Base-by-base conservation (phyloP, 2,888 invertebrate genomes). In the Ichneumon xanthorius region DNA sequence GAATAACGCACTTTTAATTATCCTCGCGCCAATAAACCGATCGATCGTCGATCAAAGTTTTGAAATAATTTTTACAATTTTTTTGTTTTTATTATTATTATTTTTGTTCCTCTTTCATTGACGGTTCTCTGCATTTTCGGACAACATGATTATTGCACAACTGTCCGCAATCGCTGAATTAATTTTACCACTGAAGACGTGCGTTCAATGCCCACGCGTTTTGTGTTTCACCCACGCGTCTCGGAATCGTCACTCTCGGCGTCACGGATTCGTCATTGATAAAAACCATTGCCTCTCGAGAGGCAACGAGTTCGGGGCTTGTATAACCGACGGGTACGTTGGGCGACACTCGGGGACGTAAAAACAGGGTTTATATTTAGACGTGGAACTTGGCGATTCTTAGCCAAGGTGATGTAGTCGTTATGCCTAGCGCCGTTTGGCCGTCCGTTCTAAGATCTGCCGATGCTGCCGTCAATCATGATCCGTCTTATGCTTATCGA, bases 291-390 rank as follows among this genome's bases (percentile, higher is more conserved):
- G 63, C 63, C 16, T 6, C 14, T 33, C 1, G 30, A 26, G 61
- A 26, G 16, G 63, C 30, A 63, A 63, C 30, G 30, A 63, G 26
- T 30, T 63, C n/a, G 33, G 16, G 7, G 33, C 33, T 63, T 19
- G 6, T 63, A 63, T 16, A 63, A n/a, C 14, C 63, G 14, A 4
- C 61, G 30, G 30, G 4, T 22, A 7, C 33, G 63, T 33, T 58
- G 4, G 30, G 33, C 75, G 65, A 79, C 82, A 72, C 75, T 82
- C 81, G 81, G 70, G 65, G 40, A 58, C 48, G 73, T 65, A 79
- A 82, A 77, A 85, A 85, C 76, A 75, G 16, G 55, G 11, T 82
- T 70, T 85, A 85, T 85, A 82, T 82, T 85, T 85, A 82, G 82
- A 48, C 75, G 37, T 40, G 33, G 75, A 82, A 82, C 50, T 85